Percentiles rank a stretch among this genome's conserved stretches.
These are phyloP conservation scores for Dasypogon diadema DNA, from an alignment of 2,888 invertebrate species.

Conservation along the genomic window DNA sequence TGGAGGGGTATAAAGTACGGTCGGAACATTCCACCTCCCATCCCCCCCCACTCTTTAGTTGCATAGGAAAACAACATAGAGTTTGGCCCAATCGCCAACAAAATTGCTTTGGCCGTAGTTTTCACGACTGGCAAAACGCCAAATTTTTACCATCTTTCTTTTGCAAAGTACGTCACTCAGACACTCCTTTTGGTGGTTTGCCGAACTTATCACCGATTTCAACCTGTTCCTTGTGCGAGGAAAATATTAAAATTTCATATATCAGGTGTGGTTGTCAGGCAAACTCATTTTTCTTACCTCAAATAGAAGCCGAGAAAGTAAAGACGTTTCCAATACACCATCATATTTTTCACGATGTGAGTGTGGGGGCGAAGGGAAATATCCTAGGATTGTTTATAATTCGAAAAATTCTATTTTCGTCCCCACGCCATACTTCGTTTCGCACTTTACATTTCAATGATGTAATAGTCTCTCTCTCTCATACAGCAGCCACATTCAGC, in stretches of 20 bases:
- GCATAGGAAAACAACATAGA: not conserved
- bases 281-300: not conserved
- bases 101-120: slow-evolving; percentile 50
- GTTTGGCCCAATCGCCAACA: slow-evolving; percentile 49
- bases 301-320: too few relatives aligned
- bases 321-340: too few relatives aligned
- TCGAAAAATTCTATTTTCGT: slow-evolving; percentile 25
- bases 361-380: too few relatives aligned
- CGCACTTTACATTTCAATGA: not conserved
- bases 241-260: slow-evolving; percentile 36
- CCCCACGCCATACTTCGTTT: not conserved
- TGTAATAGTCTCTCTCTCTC: slow-evolving; percentile 10
- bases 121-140: slow-evolving; percentile 48
- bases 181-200: not conserved
- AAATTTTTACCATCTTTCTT: slow-evolving; percentile 33
- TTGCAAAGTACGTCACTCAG: slow-evolving; percentile 27
- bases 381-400: too few relatives aligned
- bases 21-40: slow-evolving; percentile 1
- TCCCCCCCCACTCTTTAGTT: not conserved
- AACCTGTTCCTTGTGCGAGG: slow-evolving; percentile 19
- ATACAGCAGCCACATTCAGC: not conserved
- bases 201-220: slow-evolving; percentile 12
- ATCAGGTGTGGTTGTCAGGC: slow-evolving; percentile 20
- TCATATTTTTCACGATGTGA: too few relatives aligned
- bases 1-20: slow-evolving; percentile 38